phyloP scores from a whole-genome alignment of 2,113 vertebrate species.

The Rhipidura dahli region DNA sequence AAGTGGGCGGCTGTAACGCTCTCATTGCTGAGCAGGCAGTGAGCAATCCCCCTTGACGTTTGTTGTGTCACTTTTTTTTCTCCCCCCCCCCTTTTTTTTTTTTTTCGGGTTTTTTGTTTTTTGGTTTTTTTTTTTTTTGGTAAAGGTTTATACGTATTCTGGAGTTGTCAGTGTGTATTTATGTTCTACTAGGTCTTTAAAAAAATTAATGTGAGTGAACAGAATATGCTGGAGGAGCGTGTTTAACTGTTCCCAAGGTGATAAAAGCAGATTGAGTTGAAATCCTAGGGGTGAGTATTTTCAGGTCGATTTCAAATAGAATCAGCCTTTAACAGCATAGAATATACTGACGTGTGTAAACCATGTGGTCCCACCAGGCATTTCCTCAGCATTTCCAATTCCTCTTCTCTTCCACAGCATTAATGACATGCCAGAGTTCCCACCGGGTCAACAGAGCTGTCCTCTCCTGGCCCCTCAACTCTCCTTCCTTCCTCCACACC shows the following conservation, averaged over 20 bases:
- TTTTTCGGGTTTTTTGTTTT: neutral
- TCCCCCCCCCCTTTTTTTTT: fast-evolving
- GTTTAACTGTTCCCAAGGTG: constrained; percentile 29
- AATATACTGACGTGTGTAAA: neutral
- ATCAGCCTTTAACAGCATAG: neutral
- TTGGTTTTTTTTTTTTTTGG: neutral
- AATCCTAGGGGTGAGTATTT: constrained; percentile 3
- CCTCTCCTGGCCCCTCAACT: neutral
- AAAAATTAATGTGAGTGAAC: neutral
- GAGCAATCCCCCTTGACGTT: neutral
- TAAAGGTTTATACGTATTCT: neutral
- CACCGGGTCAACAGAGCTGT: neutral
- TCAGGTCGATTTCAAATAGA: neutral
- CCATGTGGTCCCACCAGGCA: neutral
- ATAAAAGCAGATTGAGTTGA: constrained; percentile 16
- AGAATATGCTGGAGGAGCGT: neutral
- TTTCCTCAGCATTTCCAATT: neutral
- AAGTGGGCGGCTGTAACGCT: neutral
- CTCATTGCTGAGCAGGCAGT: neutral
- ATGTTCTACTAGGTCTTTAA: neutral
- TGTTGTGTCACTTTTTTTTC: neutral
- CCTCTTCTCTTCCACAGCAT: neutral
- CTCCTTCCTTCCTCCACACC: neutral
- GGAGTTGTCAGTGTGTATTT: neutral
- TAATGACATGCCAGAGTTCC: neutral